Evolutionary conservation across 2,888 invertebrate genomes (phyloP), one percentile per base, ranked within the genome.

Genomic region (Cyclophora punctaria): DNA sequence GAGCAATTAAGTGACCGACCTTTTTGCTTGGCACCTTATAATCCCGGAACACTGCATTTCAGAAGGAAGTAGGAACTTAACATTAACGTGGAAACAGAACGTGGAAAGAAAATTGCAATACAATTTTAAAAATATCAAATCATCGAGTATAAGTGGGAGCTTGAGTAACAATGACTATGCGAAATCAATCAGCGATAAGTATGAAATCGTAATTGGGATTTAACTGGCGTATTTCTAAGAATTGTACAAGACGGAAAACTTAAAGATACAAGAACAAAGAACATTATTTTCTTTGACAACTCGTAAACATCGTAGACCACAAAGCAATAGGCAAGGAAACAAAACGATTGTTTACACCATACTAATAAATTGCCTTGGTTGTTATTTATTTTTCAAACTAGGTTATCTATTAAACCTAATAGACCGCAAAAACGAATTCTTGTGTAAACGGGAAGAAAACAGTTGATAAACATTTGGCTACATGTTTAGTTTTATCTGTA

Each of bases 31-130:
- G 53, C 47, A 54, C 47, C 52, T 51, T 52, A 45, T 51, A 51
- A 57, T 44, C 49, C 50, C 59, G 59, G 56, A 61, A 61, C 48
- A 33, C 47, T 45, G 47, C 42, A 45, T 47, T 37, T 41, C 34
- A 43, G 35, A 45, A 59, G 59, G 61, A 61, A 59, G 57, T 51
- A 59, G 57, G 57, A 57, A 59, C 55, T 52, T 48, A 46, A 49
- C 53, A 56, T 55, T 46, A 53, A 51, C 46, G 3, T 41, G 51
- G 48, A 46, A 47, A 44, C 52, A 52, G 51, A 49, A 45, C 45
- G 50, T 37, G 37, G 20, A 50, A 53, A 44, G 42, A 52, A 41
- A 47, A 51, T 35, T 37, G 42, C 44, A 47, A 52, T 47, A 35
- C 33, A 33, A 37, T 37, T 37, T 37, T 37, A 49, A 51, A n/a